Base-by-base conservation (phyloP, 1,140 invertebrate species). In the Latrodectus geometricus region DNA sequence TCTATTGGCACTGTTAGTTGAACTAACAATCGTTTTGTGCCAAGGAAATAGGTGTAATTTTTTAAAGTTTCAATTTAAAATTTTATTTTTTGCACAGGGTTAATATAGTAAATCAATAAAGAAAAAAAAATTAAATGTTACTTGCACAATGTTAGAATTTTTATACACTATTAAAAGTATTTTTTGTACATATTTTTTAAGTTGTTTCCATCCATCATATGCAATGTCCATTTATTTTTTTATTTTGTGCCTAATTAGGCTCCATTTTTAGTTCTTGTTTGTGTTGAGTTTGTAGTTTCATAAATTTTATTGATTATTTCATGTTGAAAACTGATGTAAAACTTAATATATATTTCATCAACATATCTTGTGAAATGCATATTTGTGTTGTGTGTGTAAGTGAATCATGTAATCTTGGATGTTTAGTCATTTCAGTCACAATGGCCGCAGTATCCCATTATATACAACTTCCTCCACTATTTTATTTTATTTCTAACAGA, bases 71-170 rank as follows among this genome's bases (percentile, higher is more conserved):
- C 21, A 20, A 72, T 70, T 78, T 86, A 4, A 72, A 54, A 68
- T 70, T 56, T 84, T 72, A 78, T 75, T 79, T 86, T 81, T 87
- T 87, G 85, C 85, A 87, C 85, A 74, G 69, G 70, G 85, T 75
- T 87, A 70, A 80, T 75, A 61, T 52, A 49, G n/a, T 50, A 56
- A 52, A 15, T 52, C 50, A 56, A 56, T 48, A 15, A 49, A 68
- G 35, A 50, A 73, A 73, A 86, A 17, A 50, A 15, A 75, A 48
- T 49, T 73, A 49, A 75, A 77, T 87, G 69, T 66, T 87, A 75
- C 85, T 87, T 87, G 72, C 56, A 79, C 74, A 78, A 78, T 87
- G 85, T 79, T 80, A 87, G 76, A 87, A 73, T 87, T 87, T 87
- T 87, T 80, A 23, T 87, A 87, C 77, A 87, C 85, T 80, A 17